Evolutionary conservation across 2,888 invertebrate species (phyloP).

Genomic region (Gryllus longicercus): DNA sequence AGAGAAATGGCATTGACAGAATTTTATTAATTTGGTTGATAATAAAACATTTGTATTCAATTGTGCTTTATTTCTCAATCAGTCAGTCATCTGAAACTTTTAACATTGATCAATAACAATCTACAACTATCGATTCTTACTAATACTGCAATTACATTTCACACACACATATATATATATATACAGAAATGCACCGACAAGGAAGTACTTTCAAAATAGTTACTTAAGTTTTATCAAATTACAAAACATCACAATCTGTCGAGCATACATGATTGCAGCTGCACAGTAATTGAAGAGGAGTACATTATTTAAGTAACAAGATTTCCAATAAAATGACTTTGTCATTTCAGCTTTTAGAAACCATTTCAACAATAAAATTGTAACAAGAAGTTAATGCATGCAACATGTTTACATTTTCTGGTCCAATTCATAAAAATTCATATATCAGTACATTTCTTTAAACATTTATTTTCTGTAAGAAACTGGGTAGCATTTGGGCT

Average conservation of each 20-base stretch:
- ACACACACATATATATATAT: neutral
- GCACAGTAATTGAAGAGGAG: neutral
- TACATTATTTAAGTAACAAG: neutral
- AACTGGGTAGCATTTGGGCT: neutral
- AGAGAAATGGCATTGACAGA: no score
- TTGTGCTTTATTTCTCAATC: no score
- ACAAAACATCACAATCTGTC: slow-evolving; percentile 25
- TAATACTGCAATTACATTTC: no score
- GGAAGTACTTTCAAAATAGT: slow-evolving; percentile 17
- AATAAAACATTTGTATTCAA: no score
- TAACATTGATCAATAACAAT: no score
- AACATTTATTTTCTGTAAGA: neutral
- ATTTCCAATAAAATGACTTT: neutral
- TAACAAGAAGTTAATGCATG: neutral
- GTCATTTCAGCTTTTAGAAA: neutral
- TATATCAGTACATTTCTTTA: neutral
- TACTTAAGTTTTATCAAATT: neutral
- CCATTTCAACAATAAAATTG: neutral
- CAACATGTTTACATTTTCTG: neutral
- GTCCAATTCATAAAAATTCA: neutral
- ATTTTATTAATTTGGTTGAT: no score
- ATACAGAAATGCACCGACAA: slow-evolving; percentile 4
- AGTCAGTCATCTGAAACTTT: no score
- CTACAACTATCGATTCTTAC: no score
- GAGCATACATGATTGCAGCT: slow-evolving; percentile 25